phyloP scores from a whole-genome alignment of 2,888 invertebrate genomes.

The Stictocephala bisonia region DNA sequence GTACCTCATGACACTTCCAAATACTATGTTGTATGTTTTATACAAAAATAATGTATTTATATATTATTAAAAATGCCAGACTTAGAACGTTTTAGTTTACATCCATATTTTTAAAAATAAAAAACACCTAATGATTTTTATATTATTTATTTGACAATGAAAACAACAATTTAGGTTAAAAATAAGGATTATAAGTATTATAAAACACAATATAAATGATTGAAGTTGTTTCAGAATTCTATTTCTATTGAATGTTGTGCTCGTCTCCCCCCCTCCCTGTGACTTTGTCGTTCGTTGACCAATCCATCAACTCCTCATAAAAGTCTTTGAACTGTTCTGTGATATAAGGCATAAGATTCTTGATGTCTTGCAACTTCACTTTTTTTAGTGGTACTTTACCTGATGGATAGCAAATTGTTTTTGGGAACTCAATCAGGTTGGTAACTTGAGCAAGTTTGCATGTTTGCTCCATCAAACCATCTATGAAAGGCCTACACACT shows the following conservation, averaged over 20 bases:
- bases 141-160: too few relatives aligned
- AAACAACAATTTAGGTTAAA: too few relatives aligned
- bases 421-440: not conserved
- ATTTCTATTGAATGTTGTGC: slow-evolving; percentile 10
- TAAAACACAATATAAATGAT: too few relatives aligned
- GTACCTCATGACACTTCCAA: too few relatives aligned
- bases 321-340: not conserved
- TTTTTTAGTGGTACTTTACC: slow-evolving; percentile 11
- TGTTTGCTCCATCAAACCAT: slow-evolving; percentile 4
- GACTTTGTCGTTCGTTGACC: not conserved
- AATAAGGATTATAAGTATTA: too few relatives aligned
- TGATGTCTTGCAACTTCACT: slow-evolving; percentile 10
- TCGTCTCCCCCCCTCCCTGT: not conserved
- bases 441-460: slow-evolving; percentile 7
- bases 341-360: not conserved
- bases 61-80: too few relatives aligned
- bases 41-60: too few relatives aligned
- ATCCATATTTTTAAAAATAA: too few relatives aligned
- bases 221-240: too few relatives aligned
- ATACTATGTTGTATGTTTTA: too few relatives aligned
- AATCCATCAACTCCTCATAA: not conserved
- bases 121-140: too few relatives aligned
- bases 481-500: not conserved
- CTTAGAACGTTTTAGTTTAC: too few relatives aligned
- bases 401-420: not conserved